A percentile compares a stretch with the other conserved stretches of the same genome.
Evolutionary conservation across 2,797 vertebrate genomes (phyloP).

Genomic region (Babyrousa celebensis): DNA sequence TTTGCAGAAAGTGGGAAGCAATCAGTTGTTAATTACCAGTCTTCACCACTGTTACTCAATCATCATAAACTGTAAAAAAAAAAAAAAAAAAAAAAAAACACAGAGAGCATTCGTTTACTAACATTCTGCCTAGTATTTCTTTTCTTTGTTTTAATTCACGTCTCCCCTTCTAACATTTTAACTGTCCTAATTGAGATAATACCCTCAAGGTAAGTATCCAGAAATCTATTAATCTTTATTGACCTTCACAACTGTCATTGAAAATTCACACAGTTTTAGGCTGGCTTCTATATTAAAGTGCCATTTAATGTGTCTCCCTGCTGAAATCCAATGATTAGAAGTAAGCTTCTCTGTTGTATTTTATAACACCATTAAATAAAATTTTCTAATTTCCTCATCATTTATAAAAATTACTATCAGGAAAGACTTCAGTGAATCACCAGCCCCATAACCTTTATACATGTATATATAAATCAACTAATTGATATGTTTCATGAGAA

Average conservation of each 20-base stretch:
- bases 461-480: background rate
- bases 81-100: background rate
- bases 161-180: background rate
- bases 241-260: background rate
- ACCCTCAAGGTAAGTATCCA: background rate
- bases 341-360: constrained; percentile 28
- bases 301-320: background rate
- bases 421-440: background rate
- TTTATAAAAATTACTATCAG: constrained; percentile 1
- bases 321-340: background rate
- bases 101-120: constrained; percentile 50
- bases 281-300: background rate
- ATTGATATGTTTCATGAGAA: background rate
- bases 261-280: background rate
- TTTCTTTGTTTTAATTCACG: background rate
- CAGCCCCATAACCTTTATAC: background rate
- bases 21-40: constrained; percentile 24
- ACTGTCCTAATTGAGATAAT: background rate
- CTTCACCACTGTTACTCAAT: constrained; percentile 44
- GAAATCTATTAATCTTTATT: constrained; percentile 11
- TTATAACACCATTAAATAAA: background rate
- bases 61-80: constrained; percentile 5
- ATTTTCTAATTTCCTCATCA: background rate
- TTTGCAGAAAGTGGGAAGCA: constrained; percentile 59
- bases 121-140: background rate